phyloP scores from a whole-genome alignment of 2,797 vertebrate species.

The Cynopterus sphinx region DNA sequence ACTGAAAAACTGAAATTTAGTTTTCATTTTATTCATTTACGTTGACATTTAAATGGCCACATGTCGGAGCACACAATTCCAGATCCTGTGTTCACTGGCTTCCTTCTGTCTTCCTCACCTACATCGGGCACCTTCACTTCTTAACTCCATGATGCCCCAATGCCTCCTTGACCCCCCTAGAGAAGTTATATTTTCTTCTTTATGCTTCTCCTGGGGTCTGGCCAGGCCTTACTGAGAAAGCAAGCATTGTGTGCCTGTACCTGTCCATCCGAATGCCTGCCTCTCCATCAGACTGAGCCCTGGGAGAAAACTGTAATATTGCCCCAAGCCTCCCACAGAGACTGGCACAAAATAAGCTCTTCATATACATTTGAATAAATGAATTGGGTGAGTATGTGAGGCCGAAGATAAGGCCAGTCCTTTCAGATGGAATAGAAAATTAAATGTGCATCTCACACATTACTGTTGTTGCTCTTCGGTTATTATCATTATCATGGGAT shows the following conservation, averaged over 20 bases:
- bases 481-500: not conserved
- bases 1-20: not conserved
- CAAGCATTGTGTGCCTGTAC: not conserved
- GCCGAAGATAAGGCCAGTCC: not conserved
- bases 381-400: not conserved
- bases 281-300: not conserved
- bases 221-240: not conserved
- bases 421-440: not conserved
- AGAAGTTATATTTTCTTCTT: not conserved
- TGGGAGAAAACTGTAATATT: not conserved
- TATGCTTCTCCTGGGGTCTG: not conserved
- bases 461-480: not conserved
- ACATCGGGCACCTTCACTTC: rapidly evolving
- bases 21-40: not conserved
- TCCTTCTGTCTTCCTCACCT: not conserved
- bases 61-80: not conserved
- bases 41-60: not conserved
- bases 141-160: rapidly evolving
- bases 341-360: not conserved
- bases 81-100: not conserved
- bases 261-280: not conserved
- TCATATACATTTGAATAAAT: not conserved
- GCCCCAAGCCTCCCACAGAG: not conserved
- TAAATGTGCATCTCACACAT: not conserved
- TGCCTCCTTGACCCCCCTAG: not conserved